These are phyloP conservation scores for Pogoniulus pusillus DNA, from an alignment of 2,797 vertebrate species.

Conservation along the genomic window DNA sequence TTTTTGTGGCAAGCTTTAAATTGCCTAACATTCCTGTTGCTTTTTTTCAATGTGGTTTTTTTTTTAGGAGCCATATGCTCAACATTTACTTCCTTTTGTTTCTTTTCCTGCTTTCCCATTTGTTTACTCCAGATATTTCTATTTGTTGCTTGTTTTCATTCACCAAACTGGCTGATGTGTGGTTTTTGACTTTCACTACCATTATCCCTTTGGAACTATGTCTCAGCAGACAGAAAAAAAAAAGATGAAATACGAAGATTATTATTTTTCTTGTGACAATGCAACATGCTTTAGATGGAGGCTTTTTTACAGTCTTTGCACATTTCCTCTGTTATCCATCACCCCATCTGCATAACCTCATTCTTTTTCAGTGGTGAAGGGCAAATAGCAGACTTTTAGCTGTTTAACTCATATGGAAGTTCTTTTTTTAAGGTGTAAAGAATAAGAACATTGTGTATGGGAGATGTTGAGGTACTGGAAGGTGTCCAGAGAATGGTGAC, in stretches of 20 bases:
- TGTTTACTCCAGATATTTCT: background rate
- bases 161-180: background rate
- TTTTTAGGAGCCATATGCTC: slow-evolving; percentile 31
- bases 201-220: background rate
- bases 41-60: background rate
- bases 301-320: background rate
- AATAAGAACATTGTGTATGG: background rate
- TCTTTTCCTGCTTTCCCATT: background rate
- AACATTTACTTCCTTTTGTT: background rate
- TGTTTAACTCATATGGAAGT: background rate
- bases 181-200: background rate
- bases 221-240: background rate
- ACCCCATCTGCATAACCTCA: slow-evolving; percentile 24
- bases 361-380: slow-evolving; percentile 23
- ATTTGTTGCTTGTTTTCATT: background rate
- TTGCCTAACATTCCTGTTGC: background rate
- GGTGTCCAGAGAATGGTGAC: too few species aligned
- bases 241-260: background rate
- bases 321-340: background rate
- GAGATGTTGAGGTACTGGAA: too few species aligned
- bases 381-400: slow-evolving; percentile 14
- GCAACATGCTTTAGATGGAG: background rate
- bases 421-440: background rate
- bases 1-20: slow-evolving; percentile 14
- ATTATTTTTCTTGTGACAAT: background rate